Evolutionary conservation across 2,113 vertebrate species (phyloP), one percentile per base, ranked within the genome.

Genomic region (Chaetorhynchus papuensis): DNA sequence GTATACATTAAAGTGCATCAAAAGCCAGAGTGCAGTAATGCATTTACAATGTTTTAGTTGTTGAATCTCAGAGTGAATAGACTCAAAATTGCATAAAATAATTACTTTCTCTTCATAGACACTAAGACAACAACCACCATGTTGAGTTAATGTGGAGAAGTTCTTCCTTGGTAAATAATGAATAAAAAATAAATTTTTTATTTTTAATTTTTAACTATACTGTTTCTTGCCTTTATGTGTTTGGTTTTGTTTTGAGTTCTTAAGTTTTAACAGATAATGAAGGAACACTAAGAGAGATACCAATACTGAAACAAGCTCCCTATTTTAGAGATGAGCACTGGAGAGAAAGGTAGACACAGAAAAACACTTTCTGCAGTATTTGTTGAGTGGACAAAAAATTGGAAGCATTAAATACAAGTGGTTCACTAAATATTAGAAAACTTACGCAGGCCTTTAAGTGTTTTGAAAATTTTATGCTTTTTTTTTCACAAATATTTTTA

Each of bases 151-250:
- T 53, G 4, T 41, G 37, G 6, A 26, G 21, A 82, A 39, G 7
- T 50, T 75, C 28, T 77, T 60, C 5, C 37, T 3, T 44, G 19
- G 3, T 37, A 63, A 71, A 15, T 69, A 76, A 30, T 9, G 5
- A 72, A 27, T 7, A 17, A n/a, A n/a, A n/a, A n/a, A n/a, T n/a
- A n/a, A n/a, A n/a, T n/a, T n/a, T n/a, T n/a, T n/a, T n/a, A n/a
- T n/a, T n/a, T n/a, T n/a, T n/a, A 45, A 18, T 69, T 83, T 37
- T 35, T 27, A 54, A 24, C 47, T 44, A 18, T n/a, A 22, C 10
- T 0, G 1, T 16, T 41, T 7, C 2, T 41, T 74, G 11, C 2
- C 21, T 24, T 49, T 78, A 50, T 84, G 11, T n/a, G 2, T 63
- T 84, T 59, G 5, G 2, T 52, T 86, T 59, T 21, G 3, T 23